A percentile compares a stretch with the other conserved stretches of the same genome.
Evolutionary conservation across 2,797 vertebrate species (phyloP).

Genomic region (Spheniscus humboldti): DNA sequence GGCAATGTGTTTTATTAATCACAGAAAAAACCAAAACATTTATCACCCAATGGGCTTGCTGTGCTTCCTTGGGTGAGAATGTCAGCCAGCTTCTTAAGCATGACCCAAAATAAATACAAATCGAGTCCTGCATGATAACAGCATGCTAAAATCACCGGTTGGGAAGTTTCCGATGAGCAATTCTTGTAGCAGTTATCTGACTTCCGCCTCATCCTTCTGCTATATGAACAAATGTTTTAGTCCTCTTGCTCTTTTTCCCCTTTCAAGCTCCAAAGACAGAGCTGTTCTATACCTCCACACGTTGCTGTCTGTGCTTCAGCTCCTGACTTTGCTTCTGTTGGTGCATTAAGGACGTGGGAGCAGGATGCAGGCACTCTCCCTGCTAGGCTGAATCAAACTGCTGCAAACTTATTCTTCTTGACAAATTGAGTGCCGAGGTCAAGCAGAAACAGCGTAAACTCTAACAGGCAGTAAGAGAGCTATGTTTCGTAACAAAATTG

Average conservation of each 20-base stretch:
- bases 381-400: not conserved
- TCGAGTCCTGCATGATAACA: not conserved
- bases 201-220: not conserved
- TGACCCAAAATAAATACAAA: not conserved
- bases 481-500: not conserved
- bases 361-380: not conserved
- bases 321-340: not conserved
- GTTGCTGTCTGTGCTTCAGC: not conserved
- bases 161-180: not conserved
- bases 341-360: accelerated
- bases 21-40: accelerated
- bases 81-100: not conserved
- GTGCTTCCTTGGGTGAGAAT: not conserved
- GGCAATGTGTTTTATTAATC: not conserved
- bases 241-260: not conserved
- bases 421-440: not conserved
- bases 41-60: accelerated
- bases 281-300: not conserved
- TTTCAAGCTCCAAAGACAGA: not conserved
- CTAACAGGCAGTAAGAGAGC: not conserved
- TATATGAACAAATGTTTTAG: not conserved
- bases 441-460: not conserved
- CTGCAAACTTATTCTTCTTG: not conserved
- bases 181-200: not conserved
- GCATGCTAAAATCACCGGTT: not conserved